Conservation (phyloP, 2,113 vertebrate genomes). For the Neodontobutis hainanensis region DNA sequence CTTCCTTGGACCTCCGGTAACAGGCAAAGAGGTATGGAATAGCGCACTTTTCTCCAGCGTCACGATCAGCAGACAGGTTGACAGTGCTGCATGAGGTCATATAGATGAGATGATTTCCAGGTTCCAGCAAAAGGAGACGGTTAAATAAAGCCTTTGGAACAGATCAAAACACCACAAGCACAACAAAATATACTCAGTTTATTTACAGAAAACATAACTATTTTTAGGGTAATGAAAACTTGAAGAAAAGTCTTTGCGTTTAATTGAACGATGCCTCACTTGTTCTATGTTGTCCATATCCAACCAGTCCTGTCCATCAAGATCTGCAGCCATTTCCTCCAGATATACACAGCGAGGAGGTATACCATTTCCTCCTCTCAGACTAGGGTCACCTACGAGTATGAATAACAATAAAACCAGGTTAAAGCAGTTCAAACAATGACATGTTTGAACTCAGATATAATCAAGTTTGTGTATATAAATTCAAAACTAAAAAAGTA, state of each 20-base stretch:
- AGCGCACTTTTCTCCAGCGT: slow-evolving; percentile 90
- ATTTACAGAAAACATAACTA: neutral
- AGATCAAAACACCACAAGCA: slow-evolving; percentile 15
- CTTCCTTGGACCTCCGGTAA: slow-evolving; percentile 92
- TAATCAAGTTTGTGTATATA: too few species aligned
- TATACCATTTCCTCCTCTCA: slow-evolving; percentile 93
- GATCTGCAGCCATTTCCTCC: slow-evolving; percentile 92
- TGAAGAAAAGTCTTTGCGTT: neutral
- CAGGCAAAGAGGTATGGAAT: slow-evolving; percentile 92
- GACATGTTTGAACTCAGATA: neutral
- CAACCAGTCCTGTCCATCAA: slow-evolving; percentile 97
- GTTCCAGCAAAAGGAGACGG: slow-evolving; percentile 90
- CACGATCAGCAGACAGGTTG: slow-evolving; percentile 94
- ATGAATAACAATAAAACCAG: slow-evolving; percentile 15
- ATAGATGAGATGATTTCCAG: slow-evolving; percentile 90
- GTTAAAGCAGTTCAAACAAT: neutral
- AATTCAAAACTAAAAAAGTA: too few species aligned
- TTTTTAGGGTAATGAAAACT: neutral
- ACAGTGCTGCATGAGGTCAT: slow-evolving; percentile 87
- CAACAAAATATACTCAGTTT: neutral
- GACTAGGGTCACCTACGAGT: slow-evolving; percentile 88
- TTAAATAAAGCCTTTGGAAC: slow-evolving; percentile 88
- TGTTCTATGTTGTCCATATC: slow-evolving; percentile 97
- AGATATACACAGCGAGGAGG: slow-evolving; percentile 93
- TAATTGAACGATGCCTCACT: slow-evolving; percentile 70